A percentile compares a stretch with the other conserved stretches of the same genome.
phyloP scores from a whole-genome alignment of 2,113 vertebrate species.

The Odocoileus hemionus region DNA sequence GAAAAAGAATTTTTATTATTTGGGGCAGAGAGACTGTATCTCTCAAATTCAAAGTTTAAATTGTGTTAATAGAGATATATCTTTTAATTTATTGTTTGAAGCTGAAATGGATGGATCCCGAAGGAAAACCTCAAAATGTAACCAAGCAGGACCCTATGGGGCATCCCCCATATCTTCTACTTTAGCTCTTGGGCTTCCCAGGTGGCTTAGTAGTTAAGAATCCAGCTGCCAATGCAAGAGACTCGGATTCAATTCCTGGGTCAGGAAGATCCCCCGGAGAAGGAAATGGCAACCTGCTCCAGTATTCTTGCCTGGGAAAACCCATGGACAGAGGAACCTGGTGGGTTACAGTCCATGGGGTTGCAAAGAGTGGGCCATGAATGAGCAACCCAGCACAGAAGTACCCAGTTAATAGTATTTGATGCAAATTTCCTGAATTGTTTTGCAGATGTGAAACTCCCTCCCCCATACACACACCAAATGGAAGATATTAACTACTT shows the following conservation, averaged over 20 bases:
- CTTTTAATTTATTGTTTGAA: conserved; percentile 11
- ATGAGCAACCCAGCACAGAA: not conserved
- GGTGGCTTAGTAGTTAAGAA: not conserved
- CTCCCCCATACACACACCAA: not conserved
- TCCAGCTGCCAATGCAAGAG: not conserved
- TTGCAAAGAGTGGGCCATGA: not conserved
- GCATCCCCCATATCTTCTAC: not conserved
- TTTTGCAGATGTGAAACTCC: not conserved
- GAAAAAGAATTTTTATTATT: not conserved
- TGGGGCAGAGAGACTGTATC: not conserved
- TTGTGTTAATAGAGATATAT: not conserved
- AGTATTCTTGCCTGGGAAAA: not conserved
- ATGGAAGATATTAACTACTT: not conserved
- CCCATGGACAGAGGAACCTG: not conserved
- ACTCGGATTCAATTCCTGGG: not conserved
- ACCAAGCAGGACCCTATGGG: not conserved
- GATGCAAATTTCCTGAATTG: not conserved
- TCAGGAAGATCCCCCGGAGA: not conserved
- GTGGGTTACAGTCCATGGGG: not conserved
- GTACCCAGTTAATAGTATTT: not conserved
- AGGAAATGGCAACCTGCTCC: not conserved
- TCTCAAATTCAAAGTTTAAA: conserved; percentile 1
- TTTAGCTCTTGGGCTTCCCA: not conserved
- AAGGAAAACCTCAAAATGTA: not conserved
- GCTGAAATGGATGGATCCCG: not conserved